Percentiles rank a stretch among this genome's conserved stretches.
Conservation (phyloP, 2,113 vertebrate genomes). For the Ophthalmolycus amberensis region DNA sequence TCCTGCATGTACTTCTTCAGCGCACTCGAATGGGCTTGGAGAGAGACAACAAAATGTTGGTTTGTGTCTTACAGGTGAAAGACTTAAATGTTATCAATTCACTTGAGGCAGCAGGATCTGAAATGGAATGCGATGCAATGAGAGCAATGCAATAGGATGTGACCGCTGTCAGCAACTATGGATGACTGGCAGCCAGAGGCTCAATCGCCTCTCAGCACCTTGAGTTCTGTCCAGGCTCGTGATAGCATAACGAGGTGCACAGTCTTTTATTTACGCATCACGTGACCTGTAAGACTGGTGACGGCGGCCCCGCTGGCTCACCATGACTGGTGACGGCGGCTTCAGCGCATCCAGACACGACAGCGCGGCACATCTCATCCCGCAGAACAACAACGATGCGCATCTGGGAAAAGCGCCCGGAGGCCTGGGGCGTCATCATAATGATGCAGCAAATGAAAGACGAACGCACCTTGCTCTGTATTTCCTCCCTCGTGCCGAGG, state of each 20-base stretch:
- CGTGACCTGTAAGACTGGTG: not conserved
- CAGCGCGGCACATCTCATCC: conserved; percentile 21
- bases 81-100: not conserved
- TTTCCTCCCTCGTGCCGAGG: not conserved
- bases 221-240: conserved; percentile 8
- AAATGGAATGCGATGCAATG: not conserved
- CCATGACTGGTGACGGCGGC: conserved; percentile 7
- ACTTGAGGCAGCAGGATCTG: not conserved
- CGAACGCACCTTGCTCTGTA: not conserved
- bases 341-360: conserved; percentile 3
- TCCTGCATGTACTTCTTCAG: too few relatives aligned
- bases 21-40: not conserved
- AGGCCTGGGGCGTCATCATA: conserved; percentile 22
- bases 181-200: conserved; percentile 1
- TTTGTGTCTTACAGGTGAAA: not conserved
- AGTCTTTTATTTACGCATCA: conserved; percentile 34
- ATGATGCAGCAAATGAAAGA: conserved; percentile 46
- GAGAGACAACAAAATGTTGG: not conserved
- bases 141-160: not conserved
- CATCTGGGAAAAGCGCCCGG: not conserved
- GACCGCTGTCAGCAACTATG: conserved; percentile 12
- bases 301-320: conserved; percentile 11
- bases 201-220: not conserved
- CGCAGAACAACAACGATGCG: conserved; percentile 2
- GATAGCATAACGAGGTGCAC: conserved; percentile 4